A percentile compares a stretch with the other conserved stretches of the same genome.
These are phyloP conservation scores for Hemitrygon akajei DNA, from an alignment of 2,797 vertebrate genomes.

Conservation along the genomic window DNA sequence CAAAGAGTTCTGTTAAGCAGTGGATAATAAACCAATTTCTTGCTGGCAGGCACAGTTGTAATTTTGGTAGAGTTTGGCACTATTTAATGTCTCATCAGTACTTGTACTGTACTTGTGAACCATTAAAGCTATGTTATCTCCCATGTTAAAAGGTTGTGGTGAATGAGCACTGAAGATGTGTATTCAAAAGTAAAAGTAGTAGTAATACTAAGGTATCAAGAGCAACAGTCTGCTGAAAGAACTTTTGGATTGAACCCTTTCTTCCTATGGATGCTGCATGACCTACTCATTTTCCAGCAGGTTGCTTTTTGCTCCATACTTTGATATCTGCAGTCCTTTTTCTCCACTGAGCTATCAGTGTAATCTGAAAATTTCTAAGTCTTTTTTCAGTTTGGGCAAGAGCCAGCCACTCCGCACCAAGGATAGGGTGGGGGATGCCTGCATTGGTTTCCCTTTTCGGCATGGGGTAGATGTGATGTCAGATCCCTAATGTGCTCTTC, in stretches of 20 bases:
- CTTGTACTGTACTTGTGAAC: too few relatives aligned
- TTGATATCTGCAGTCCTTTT: too few relatives aligned
- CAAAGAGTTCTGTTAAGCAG: not conserved
- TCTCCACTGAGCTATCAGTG: too few relatives aligned
- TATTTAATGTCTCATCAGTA: not conserved
- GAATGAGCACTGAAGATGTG: not conserved
- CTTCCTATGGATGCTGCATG: too few relatives aligned
- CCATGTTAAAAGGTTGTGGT: not conserved
- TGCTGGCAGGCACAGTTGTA: not conserved
- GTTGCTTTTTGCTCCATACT: too few relatives aligned
- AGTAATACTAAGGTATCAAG: too few relatives aligned
- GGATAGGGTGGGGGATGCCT: not conserved
- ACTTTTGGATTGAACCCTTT: too few relatives aligned
- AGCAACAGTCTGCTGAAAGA: too few relatives aligned
- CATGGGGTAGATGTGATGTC: not conserved
- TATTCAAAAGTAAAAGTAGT: too few relatives aligned
- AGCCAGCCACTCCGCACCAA: not conserved
- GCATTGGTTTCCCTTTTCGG: not conserved
- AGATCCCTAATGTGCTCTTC: not conserved
- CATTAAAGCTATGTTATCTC: not conserved
- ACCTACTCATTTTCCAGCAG: too few relatives aligned
- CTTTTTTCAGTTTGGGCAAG: not conserved
- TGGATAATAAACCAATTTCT: not conserved
- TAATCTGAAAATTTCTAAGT: not conserved
- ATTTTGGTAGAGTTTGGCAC: not conserved